A percentile compares a stretch with the other conserved stretches of the same genome.
These are phyloP conservation scores for Morinoia aosen DNA, from an alignment of 2,888 invertebrate genomes.

Conservation along the genomic window DNA sequence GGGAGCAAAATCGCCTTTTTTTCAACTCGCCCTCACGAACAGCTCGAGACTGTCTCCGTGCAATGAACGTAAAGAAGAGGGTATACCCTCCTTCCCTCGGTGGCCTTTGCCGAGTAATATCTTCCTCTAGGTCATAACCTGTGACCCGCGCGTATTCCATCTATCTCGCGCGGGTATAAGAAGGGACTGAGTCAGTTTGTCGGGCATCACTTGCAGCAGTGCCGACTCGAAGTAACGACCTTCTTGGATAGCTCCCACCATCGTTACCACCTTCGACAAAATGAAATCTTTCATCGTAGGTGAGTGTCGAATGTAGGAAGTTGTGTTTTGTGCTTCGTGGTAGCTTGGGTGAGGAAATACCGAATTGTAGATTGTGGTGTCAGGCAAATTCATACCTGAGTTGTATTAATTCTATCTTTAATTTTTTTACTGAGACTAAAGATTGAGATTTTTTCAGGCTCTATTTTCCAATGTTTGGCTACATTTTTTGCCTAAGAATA, in stretches of 20 bases:
- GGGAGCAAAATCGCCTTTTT: slow-evolving; percentile 11
- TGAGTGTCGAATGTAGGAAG: background rate
- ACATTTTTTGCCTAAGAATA: background rate
- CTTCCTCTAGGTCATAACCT: slow-evolving; percentile 39
- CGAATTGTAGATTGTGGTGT: background rate
- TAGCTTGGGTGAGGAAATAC: background rate
- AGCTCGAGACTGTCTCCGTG: background rate
- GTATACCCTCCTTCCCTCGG: slow-evolving; percentile 30
- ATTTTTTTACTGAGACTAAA: background rate
- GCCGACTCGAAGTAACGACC: slow-evolving; percentile 19
- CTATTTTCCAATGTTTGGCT: background rate
- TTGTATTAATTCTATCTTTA: background rate
- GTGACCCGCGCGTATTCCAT: slow-evolving; percentile 35
- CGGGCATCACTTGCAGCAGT: background rate
- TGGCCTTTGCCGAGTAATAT: slow-evolving; percentile 30
- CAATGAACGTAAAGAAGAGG: slow-evolving; percentile 27
- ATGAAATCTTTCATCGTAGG: slow-evolving; percentile 6
- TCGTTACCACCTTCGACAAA: background rate
- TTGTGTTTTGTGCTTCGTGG: background rate
- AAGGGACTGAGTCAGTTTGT: background rate
- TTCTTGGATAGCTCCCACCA: background rate
- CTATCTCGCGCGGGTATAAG: background rate
- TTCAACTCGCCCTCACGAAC: background rate
- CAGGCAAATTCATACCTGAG: background rate
- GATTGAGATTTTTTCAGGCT: background rate